Conservation (phyloP, 2,113 vertebrate species). For the Takifugu flavidus region DNA sequence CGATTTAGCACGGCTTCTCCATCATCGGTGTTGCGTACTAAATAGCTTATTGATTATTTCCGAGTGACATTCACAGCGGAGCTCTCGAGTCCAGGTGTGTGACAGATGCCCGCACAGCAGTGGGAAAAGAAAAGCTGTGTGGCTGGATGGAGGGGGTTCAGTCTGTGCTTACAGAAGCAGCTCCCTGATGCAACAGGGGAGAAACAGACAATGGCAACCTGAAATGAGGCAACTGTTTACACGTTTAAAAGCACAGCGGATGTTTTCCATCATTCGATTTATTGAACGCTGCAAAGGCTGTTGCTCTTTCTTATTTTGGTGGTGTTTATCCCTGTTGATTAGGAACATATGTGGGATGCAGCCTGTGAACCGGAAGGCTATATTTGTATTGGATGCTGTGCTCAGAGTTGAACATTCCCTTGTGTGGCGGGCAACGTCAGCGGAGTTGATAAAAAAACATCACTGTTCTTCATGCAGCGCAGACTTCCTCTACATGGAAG, state of each 20-base stretch:
- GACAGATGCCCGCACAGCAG: constrained; percentile 47
- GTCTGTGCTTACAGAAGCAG: constrained; percentile 7
- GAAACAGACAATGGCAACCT: background rate
- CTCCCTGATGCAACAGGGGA: constrained; percentile 31
- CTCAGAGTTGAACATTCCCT: constrained; percentile 5
- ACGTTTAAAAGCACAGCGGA: constrained; percentile 3
- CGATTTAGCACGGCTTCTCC: too few species aligned
- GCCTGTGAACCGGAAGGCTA: constrained; percentile 5
- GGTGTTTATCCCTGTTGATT: background rate
- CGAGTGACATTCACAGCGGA: constrained; percentile 28
- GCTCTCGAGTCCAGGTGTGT: constrained; percentile 15
- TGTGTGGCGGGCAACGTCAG: background rate
- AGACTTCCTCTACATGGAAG: background rate
- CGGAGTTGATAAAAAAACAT: constrained; percentile 15
- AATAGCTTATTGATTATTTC: constrained; percentile 20
- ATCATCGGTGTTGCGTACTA: background rate
- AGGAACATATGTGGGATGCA: constrained; percentile 14
- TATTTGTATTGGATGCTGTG: constrained; percentile 15
- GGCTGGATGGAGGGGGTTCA: background rate
- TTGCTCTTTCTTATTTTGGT: background rate
- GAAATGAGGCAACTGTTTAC: background rate
- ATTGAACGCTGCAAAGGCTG: background rate
- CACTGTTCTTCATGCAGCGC: background rate
- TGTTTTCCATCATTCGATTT: background rate
- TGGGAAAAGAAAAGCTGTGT: constrained; percentile 18